Evolutionary conservation across 2,797 vertebrate species (phyloP), one percentile per base, ranked within the genome.

Genomic region (Centropyge bicolor): DNA sequence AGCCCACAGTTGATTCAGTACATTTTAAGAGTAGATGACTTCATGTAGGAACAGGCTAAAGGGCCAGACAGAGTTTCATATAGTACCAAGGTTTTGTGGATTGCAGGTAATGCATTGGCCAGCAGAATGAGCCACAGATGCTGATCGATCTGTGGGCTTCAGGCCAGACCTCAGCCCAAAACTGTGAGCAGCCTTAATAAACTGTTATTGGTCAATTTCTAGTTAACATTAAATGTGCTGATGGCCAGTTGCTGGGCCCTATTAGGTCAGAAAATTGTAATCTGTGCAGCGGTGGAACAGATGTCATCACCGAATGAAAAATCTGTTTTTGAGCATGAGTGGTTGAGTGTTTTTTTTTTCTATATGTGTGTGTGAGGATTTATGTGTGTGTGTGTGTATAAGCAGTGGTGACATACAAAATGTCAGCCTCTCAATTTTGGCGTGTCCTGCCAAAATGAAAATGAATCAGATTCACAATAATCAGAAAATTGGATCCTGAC

Each of bases 191-290:
- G 74, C 70, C 83, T 85, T 76, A 84, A 83, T 74, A 85, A 88
- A 85, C 68, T 81, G 80, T 84, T 90, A 87, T 91, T 90, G 87
- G 86, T 88, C 81, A 80, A 89, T 93, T 92, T 93, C 82, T 91
- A 86, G 82, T 92, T 86, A 88, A 82, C 78, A 71, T 84, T 88
- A 82, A 89, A 89, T 87, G 85, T 81, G 76, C 82, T 89, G 85
- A 84, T 85, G 89, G 84, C 80, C 78, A 71, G 80, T 89, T 78
- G 78, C 85, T 89, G 11, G 78, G 76, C 67, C 81, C 79, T 85
- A 86, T 93, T 89, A 88, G 89, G 88, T 86, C 77, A 74, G 80
- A 91, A 90, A 89, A 93, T 91, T 91, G 89, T 90, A 92, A 88
- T 90, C 88, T 92, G 81, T 86, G 81, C 80, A 82, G 81, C 70